Base-by-base conservation (phyloP, 2,113 vertebrate species). In the Desmodus rotundus region DNA sequence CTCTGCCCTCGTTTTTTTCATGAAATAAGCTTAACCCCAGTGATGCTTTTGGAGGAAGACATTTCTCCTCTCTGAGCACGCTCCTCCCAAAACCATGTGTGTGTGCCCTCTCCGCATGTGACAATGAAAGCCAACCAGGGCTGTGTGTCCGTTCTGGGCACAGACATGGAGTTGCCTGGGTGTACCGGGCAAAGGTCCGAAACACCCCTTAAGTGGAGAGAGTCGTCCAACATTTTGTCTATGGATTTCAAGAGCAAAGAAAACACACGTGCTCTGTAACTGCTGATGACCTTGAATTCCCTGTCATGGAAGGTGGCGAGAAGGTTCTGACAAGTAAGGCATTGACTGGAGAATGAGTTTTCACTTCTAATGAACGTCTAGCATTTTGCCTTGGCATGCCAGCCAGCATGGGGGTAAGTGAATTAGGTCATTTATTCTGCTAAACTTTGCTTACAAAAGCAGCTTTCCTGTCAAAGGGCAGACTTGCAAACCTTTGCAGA, bases 341-440 rank as follows among this genome's bases (percentile, higher is more conserved):
- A 1, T 31, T 93, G 45, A 77, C 33, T 31, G 3, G 56, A 94
- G n/a, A 50, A 38, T 28, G 77, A 67, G 7, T 63, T 96, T 94
- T 96, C 92, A 43, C 90, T 87, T 95, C 63, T 26, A 80, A 92
- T 95, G 80, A 72, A 26, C 0, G 0, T 56, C 67, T 26, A 77
- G 72, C 9, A 2, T 67, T 87, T 54, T 89, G 86, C 38, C 7
- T 76, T 73, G 43, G 78, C 20, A 63, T 38, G 33, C 36, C 56
- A 74, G 47, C 31, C 76, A 47, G 47, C 50, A 47, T 72, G 52
- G 47, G 78, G 9, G 82, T 74, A 41, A 68, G 72, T 73, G 70
- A 94, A 81, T 56, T 31, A 47, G 87, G 89, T 83, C 89, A 80
- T 22, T 38, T 54, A 63, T 90, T 91, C 78, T 86, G 83, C 47